Evolutionary conservation across 2,113 vertebrate genomes (phyloP).

Genomic region (Anguilla japonica): DNA sequence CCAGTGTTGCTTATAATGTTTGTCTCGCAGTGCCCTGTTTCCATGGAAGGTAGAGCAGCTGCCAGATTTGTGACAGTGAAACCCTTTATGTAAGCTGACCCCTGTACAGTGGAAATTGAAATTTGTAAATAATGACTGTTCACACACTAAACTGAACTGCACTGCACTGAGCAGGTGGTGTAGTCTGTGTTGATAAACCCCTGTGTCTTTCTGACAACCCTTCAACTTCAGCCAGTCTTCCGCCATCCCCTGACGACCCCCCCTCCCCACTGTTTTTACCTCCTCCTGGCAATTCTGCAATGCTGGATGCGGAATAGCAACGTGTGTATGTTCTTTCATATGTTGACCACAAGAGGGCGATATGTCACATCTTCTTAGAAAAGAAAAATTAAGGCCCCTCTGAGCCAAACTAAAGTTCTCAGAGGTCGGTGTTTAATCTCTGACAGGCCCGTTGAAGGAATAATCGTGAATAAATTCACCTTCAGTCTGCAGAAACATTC

Average conservation of each 20-base stretch:
- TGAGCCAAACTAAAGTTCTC: background rate
- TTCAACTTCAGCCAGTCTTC: background rate
- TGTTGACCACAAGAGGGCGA: slow-evolving; percentile 16
- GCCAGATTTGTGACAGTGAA: background rate
- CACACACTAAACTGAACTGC: too few species aligned
- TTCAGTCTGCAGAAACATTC: background rate
- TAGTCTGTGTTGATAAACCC: too few species aligned
- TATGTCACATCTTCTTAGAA: background rate
- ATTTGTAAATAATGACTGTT: background rate
- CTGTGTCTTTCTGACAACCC: background rate
- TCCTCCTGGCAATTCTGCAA: too few species aligned
- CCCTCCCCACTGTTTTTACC: too few species aligned
- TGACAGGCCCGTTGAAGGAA: background rate
- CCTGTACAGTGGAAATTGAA: background rate
- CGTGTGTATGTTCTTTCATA: background rate
- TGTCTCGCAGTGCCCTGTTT: too few species aligned
- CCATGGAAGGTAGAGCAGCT: background rate
- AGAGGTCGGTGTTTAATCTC: background rate
- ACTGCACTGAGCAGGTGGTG: too few species aligned
- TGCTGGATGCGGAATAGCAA: too few species aligned
- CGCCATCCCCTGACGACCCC: too few species aligned
- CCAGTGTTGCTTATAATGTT: too few species aligned
- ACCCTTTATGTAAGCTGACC: background rate
- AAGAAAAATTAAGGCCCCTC: background rate
- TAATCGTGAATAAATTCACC: background rate